Conservation (phyloP, 2,113 vertebrate genomes). For the Helogale parvula region DNA sequence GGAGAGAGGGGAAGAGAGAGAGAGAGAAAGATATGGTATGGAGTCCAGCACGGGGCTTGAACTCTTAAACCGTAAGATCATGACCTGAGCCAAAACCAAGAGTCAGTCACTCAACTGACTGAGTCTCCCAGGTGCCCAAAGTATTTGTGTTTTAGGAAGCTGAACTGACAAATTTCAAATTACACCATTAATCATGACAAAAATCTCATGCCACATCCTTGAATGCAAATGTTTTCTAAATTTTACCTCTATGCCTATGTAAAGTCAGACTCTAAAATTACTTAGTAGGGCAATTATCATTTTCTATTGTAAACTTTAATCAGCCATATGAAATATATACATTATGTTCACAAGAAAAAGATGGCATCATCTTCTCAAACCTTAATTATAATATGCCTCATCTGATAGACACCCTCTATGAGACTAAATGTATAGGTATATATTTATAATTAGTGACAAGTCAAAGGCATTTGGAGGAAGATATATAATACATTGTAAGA, state of each 20-base stretch:
- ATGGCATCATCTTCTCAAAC: neutral
- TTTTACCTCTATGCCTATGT: neutral
- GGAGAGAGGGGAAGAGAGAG: too few species aligned
- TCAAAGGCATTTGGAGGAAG: slow-evolving; percentile 14
- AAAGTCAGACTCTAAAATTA: neutral
- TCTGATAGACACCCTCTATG: neutral
- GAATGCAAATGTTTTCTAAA: neutral
- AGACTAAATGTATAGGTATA: neutral
- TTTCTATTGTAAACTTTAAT: slow-evolving; percentile 38
- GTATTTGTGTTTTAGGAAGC: neutral
- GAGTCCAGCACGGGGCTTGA: too few species aligned
- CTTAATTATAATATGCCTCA: slow-evolving; percentile 31
- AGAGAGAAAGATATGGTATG: too few species aligned
- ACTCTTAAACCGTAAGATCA: too few species aligned
- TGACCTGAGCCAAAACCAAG: too few species aligned
- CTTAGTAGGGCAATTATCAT: slow-evolving; percentile 3
- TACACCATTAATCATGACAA: neutral
- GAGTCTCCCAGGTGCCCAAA: too few species aligned
- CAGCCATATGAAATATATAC: neutral
- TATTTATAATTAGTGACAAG: neutral
- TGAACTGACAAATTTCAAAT: neutral
- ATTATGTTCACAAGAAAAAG: neutral
- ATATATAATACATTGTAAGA: neutral
- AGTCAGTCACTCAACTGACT: too few species aligned
- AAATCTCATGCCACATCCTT: neutral